phyloP scores from a whole-genome alignment of 2,888 invertebrate genomes.

The Patella depressa region DNA sequence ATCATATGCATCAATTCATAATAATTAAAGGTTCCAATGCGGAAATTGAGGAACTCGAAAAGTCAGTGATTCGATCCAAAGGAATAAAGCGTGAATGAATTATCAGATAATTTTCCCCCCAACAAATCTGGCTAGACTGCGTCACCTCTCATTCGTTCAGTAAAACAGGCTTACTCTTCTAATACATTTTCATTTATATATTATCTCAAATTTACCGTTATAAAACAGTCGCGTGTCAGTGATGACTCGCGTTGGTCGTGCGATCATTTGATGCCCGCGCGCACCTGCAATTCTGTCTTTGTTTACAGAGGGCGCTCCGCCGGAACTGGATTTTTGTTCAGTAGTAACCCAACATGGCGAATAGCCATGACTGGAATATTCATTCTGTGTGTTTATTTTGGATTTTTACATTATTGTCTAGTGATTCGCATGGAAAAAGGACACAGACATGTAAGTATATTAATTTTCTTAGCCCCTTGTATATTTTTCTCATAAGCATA shows the following conservation, averaged over 20 bases:
- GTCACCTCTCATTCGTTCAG: too few species aligned
- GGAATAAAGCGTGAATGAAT: too few species aligned
- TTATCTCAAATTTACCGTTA: too few species aligned
- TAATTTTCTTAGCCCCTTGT: too few species aligned
- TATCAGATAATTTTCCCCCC: too few species aligned
- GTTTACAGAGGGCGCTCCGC: slow-evolving; percentile 58
- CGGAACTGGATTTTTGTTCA: slow-evolving; percentile 40
- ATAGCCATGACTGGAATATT: slow-evolving; percentile 60
- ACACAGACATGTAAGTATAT: slow-evolving; percentile 57
- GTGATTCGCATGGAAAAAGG: slow-evolving; percentile 58
- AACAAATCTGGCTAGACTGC: too few species aligned
- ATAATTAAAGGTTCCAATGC: too few species aligned
- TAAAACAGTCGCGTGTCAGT: slow-evolving; percentile 2
- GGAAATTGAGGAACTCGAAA: too few species aligned
- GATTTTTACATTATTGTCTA: slow-evolving; percentile 60
- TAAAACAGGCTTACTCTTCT: too few species aligned
- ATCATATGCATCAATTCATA: too few species aligned
- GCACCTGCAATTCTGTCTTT: slow-evolving; percentile 43
- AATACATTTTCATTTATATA: too few species aligned
- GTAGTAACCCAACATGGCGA: slow-evolving; percentile 62
- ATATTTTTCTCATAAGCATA: not conserved
- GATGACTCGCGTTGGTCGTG: not conserved
- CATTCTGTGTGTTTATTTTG: slow-evolving; percentile 58
- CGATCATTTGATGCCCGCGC: slow-evolving; percentile 14
- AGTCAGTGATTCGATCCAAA: too few species aligned